These are phyloP conservation scores for Drosophila mimica DNA, from an alignment of 2,888 invertebrate genomes.

Conservation along the genomic window DNA sequence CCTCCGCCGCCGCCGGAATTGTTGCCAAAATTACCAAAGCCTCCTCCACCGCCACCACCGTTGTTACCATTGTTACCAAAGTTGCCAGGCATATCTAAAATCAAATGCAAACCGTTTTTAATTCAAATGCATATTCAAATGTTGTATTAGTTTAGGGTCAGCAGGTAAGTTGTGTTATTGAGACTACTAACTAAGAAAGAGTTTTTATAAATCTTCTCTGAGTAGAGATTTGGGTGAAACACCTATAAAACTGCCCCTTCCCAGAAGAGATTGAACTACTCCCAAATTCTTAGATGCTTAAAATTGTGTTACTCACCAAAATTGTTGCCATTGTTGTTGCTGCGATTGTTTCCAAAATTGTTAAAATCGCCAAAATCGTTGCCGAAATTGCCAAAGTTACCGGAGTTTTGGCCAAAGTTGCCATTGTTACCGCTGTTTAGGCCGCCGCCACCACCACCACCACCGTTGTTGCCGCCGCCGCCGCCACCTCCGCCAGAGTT, in stretches of 20 bases:
- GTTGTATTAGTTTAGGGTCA: neutral
- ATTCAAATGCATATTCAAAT: neutral
- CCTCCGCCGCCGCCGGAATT: constrained; percentile 48
- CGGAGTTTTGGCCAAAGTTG: constrained; percentile 69
- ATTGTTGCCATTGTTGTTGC: constrained; percentile 62
- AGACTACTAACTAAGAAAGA: constrained; percentile 3
- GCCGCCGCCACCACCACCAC: constrained; percentile 40
- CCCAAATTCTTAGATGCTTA: neutral
- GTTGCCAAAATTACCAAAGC: constrained; percentile 53
- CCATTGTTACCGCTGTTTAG: constrained; percentile 53
- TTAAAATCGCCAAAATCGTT: constrained; percentile 69
- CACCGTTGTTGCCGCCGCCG: constrained; percentile 43
- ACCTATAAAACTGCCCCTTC: constrained; percentile 10
- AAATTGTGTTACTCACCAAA: constrained; percentile 52
- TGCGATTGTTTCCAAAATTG: constrained; percentile 73
- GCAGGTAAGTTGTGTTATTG: constrained; percentile 3
- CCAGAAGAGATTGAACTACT: neutral
- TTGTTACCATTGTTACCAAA: constrained; percentile 30
- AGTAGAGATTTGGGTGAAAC: constrained; percentile 9
- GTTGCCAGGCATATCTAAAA: constrained; percentile 55
- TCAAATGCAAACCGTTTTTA: neutral
- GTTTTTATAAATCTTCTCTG: constrained; percentile 2
- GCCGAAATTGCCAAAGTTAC: constrained; percentile 66
- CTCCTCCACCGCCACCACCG: constrained; percentile 38
- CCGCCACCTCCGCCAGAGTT: constrained; percentile 78